phyloP scores from a whole-genome alignment of 2,797 vertebrate species.

The Crenuchus spilurus region DNA sequence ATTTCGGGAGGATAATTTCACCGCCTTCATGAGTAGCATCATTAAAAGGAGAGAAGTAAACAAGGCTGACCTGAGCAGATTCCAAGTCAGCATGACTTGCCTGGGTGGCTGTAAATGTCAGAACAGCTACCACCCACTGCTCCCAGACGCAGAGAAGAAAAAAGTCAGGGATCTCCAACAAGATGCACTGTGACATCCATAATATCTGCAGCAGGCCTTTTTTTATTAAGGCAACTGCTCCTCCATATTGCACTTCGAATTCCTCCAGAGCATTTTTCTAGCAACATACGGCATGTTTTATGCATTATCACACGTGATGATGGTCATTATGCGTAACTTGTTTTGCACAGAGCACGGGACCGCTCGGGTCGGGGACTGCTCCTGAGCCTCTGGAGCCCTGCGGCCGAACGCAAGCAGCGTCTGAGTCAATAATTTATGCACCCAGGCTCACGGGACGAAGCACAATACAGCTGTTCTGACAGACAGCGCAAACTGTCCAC shows the following conservation, averaged over 20 bases:
- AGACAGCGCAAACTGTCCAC: background rate
- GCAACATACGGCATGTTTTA: background rate
- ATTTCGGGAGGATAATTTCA: no score
- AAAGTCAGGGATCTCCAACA: conserved; percentile 38
- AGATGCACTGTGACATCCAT: conserved; percentile 51
- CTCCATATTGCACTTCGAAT: no score
- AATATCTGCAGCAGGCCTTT: conserved; percentile 50
- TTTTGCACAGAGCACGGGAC: background rate
- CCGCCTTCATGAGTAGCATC: background rate
- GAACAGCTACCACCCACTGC: conserved; percentile 62
- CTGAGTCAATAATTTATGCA: conserved; percentile 78
- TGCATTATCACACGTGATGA: background rate
- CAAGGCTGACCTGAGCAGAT: background rate
- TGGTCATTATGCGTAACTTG: background rate
- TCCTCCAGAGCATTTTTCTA: no score
- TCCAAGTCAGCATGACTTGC: conserved; percentile 59
- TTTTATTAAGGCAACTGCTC: background rate
- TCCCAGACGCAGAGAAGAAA: conserved; percentile 58
- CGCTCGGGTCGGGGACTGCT: background rate
- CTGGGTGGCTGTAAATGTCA: conserved; percentile 75
- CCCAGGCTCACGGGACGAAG: conserved; percentile 57
- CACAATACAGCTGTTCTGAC: background rate
- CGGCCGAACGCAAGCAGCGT: conserved; percentile 71
- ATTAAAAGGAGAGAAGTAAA: background rate
- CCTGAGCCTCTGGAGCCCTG: conserved; percentile 61